phyloP scores from a whole-genome alignment of 2,113 vertebrate species.

The Mus spicilegus region DNA sequence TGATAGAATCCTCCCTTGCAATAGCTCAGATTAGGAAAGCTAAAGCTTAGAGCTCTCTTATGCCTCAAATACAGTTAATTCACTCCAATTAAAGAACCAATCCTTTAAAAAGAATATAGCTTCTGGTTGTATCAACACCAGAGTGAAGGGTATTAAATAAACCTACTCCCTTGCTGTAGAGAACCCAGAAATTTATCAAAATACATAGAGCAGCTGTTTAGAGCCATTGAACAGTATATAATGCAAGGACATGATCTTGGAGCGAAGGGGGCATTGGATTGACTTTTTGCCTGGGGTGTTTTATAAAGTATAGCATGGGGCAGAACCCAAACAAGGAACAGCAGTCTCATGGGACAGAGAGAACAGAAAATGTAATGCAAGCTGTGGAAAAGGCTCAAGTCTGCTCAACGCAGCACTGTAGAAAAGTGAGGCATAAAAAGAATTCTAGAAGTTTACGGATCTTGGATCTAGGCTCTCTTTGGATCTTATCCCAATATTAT shows the following conservation, averaged over 20 bases:
- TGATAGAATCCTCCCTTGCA: slow-evolving; percentile 70
- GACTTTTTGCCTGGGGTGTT: slow-evolving; percentile 23
- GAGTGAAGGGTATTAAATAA: slow-evolving; percentile 6
- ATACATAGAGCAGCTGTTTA: not conserved
- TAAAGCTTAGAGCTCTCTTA: slow-evolving; percentile 52
- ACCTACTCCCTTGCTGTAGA: slow-evolving; percentile 15
- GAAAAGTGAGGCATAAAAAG: not conserved
- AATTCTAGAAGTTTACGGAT: not conserved
- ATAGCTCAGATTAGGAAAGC: slow-evolving; percentile 68
- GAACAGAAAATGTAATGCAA: not conserved
- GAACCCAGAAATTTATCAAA: slow-evolving; percentile 50
- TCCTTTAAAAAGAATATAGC: slow-evolving; percentile 38
- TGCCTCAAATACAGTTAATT: slow-evolving; percentile 58
- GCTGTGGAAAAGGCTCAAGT: not conserved
- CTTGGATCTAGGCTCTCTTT: not conserved
- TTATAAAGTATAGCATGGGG: slow-evolving; percentile 14
- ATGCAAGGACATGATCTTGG: not conserved
- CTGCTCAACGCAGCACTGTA: not conserved
- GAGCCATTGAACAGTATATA: not conserved
- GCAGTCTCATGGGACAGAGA: not conserved
- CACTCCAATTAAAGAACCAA: slow-evolving; percentile 57
- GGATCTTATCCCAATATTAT: slow-evolving; percentile 21
- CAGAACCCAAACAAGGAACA: slow-evolving; percentile 13
- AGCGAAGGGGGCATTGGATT: not conserved
- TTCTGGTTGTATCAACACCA: not conserved